Conservation (phyloP, 2,113 vertebrate genomes). For the Aptenodytes forsteri region DNA sequence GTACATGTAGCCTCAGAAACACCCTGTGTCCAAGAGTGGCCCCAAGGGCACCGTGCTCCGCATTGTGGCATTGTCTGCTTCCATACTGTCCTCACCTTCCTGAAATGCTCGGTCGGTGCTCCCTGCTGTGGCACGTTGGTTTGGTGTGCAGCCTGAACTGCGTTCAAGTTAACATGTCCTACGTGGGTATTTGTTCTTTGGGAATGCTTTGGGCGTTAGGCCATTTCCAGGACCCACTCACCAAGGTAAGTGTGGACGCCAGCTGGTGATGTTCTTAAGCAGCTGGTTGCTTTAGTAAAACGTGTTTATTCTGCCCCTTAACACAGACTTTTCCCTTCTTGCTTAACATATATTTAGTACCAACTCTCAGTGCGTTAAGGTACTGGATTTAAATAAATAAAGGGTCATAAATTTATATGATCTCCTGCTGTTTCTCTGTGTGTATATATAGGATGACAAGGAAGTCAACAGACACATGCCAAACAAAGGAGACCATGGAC, state of each 20-base stretch:
- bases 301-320: not conserved
- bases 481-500: conserved; percentile 76
- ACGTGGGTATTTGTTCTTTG: not conserved
- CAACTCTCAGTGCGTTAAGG: not conserved
- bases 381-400: not conserved
- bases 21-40: not conserved
- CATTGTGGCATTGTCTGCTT: rapidly evolving
- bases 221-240: not conserved
- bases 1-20: rapidly evolving
- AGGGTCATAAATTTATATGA: not conserved
- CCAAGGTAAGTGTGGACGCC: not conserved
- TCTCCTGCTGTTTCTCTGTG: conserved; percentile 41
- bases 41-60: rapidly evolving
- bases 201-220: not conserved
- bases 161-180: not conserved
- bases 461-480: conserved; percentile 73
- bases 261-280: not conserved
- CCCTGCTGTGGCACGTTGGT: not conserved
- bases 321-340: not conserved
- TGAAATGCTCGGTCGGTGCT: not conserved
- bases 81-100: not conserved
- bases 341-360: not conserved
- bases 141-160: not conserved
- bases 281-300: not conserved
- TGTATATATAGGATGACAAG: conserved; percentile 79